Conservation (phyloP, 2,888 invertebrate genomes). For the Timema podura region DNA sequence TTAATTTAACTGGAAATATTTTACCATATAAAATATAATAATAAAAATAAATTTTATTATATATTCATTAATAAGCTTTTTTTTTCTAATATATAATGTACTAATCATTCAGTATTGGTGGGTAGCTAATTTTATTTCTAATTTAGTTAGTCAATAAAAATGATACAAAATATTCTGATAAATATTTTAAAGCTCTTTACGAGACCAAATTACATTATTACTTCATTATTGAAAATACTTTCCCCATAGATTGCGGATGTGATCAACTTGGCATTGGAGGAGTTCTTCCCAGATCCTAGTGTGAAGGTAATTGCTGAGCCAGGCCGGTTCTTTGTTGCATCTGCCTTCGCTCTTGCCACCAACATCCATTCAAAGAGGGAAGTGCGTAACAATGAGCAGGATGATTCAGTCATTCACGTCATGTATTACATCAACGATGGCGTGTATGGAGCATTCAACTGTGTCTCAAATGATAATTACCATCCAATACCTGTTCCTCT, state of each 20-base stretch:
- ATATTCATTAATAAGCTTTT: no score
- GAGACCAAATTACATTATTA: no score
- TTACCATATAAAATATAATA: no score
- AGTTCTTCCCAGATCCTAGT: slow-evolving; percentile 70
- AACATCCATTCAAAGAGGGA: slow-evolving; percentile 79
- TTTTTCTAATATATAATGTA: no score
- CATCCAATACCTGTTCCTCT: slow-evolving; percentile 67
- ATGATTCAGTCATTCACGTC: slow-evolving; percentile 45
- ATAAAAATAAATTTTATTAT: no score
- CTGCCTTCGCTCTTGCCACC: slow-evolving; percentile 88
- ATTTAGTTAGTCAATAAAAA: no score
- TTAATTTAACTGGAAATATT: no score
- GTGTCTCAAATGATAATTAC: slow-evolving; percentile 91
- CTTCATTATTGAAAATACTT: no score
- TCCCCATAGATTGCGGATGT: slow-evolving; percentile 78
- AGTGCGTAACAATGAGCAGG: slow-evolving; percentile 42
- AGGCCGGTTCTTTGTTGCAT: slow-evolving; percentile 92
- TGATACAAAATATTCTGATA: no score
- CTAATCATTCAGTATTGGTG: no score
- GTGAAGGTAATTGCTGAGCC: slow-evolving; percentile 93
- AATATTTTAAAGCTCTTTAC: no score
- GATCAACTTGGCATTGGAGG: slow-evolving; percentile 73
- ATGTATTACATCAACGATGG: slow-evolving; percentile 99
- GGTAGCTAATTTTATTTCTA: no score
- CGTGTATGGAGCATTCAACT: slow-evolving; percentile 98